Percentiles rank a stretch among this genome's conserved stretches.
Evolutionary conservation across 2,797 vertebrate species (phyloP).

Genomic region (Siniperca scherzeri): DNA sequence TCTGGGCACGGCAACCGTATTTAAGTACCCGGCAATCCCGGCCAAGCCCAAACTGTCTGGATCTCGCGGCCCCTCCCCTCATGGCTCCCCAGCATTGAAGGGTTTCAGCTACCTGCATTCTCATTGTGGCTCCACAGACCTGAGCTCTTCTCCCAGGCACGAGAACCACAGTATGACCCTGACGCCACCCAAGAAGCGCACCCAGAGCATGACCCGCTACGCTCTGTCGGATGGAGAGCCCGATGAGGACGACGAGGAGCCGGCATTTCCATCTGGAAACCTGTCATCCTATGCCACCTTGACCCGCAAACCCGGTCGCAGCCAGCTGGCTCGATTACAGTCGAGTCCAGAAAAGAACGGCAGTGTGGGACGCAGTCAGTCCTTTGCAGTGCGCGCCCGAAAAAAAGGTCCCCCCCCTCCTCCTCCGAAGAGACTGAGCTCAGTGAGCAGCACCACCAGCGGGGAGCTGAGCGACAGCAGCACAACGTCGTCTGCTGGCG

Average conservation of each 20-base stretch:
- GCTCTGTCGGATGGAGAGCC: slow-evolving; percentile 91
- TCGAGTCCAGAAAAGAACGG: slow-evolving; percentile 78
- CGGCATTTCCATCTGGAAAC: slow-evolving; percentile 59
- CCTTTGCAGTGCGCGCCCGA: slow-evolving; percentile 92
- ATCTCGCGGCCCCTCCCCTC: slow-evolving; percentile 59
- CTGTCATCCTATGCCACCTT: slow-evolving; percentile 93
- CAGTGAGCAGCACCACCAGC: slow-evolving; percentile 85
- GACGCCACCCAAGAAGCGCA: slow-evolving; percentile 86
- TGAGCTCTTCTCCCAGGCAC: slow-evolving; percentile 18
- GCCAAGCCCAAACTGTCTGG: slow-evolving; percentile 78
- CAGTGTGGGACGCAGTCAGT: slow-evolving; percentile 92
- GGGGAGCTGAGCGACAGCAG: slow-evolving; percentile 75
- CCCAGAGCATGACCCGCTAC: slow-evolving; percentile 90
- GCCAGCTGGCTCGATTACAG: slow-evolving; percentile 81
- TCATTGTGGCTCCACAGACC: slow-evolving; percentile 75
- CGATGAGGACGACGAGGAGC: slow-evolving; percentile 86
- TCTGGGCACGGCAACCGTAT: slow-evolving; percentile 85
- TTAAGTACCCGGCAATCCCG: slow-evolving; percentile 88
- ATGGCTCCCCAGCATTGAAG: slow-evolving; percentile 80
- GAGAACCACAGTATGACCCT: slow-evolving; percentile 38
- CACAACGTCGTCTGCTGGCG: slow-evolving; percentile 26
- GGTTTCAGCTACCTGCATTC: slow-evolving; percentile 87
- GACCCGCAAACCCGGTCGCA: slow-evolving; percentile 90
- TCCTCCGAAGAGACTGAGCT: slow-evolving; percentile 95
- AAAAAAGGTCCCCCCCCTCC: slow-evolving; percentile 94